Base-by-base conservation (phyloP, 2,888 invertebrate genomes). In the Drosophila diplacantha region DNA sequence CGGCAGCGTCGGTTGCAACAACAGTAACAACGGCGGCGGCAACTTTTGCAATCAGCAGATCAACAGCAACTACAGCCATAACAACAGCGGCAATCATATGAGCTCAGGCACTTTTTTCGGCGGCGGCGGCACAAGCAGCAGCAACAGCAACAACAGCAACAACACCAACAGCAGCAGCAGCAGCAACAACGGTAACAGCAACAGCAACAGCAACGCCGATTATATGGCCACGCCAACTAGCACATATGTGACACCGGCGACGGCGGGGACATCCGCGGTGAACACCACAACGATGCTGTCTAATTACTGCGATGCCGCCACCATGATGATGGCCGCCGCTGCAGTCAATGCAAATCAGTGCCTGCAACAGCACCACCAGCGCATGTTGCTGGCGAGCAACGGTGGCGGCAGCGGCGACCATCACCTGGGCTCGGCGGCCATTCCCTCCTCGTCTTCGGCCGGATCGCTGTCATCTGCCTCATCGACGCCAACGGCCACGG, bases 271-370 rank as follows among this genome's bases (percentile, higher is more conserved):
- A 68, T 41, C 71, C 50, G 62, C 72, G 57, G 83, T 85, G 63
- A 84, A 75, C 62, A 77, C 85, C 66, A 85, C 86, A 60, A 82
- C 86, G 56, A 87, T 87, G 87, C 77, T 88, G 75, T 84, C 87
- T 69, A 87, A 86, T 78, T 88, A 88, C 68, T 88, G 88, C 81
- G 88, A 88, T 83, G 87, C 87, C 59, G 87, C 88, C 20, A 88
- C 88, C 54, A 88, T 87, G 78, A 87, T 87, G 86, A 88, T 88
- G 87, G 86, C 87, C 52, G 87, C 87, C 35, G 87, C 87, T 26
- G 87, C 87, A 39, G 87, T 87, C 63, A 87, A 87, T 82, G 87
- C 87, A 60, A 87, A 86, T 82, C 86, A 86, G 67, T 86, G 85
- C 71, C 73, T 87, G 67, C 87, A 87, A 71, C 87, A 87, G 68